Base-by-base conservation (phyloP, 2,888 invertebrate species). In the Harpagoxenus sublaevis region DNA sequence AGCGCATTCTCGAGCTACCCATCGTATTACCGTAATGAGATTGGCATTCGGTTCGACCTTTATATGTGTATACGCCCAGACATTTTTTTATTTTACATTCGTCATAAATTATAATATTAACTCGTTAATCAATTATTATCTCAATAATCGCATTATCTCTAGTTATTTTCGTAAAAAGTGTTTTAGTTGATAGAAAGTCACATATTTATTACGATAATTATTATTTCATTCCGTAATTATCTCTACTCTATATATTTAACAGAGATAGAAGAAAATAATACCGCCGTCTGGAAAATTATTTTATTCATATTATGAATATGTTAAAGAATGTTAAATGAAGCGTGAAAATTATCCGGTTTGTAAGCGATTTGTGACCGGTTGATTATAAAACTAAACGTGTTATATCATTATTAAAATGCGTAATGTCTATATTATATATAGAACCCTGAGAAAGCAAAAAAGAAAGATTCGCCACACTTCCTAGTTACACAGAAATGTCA, bases 1-100 rank as follows among this genome's bases (percentile, higher is more conserved):
- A 79, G 6, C 10, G 28, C 57, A 77, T 70, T 68, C 57, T 35
- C 70, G 35, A 78, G 31, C 39, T 57, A 55, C 42, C 31, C 66
- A 35, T 4, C 31, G 9, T 45, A 39, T 45, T 55, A 23, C 39
- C 18, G 53, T n/a, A 74, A 74, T 57, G 15, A 9, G 23, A n/a
- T 15, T 35, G 63, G 28, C 45, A 51, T 63, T 75, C 63, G 45
- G 35, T 18, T 31, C 62, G 63, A 57, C 18, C 23, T 53, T 77
- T 75, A 51, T 18, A 18, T 28, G 0, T 23, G 23, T 23, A 23
- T 23, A 23, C 23, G 39, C 35, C 35, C 28, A 10, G 10, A 5
- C 6, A 15, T 62, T 63, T 12, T 35, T 42, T 35, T 35, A 35
- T 35, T 51, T 42, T 57, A 28, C 48, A 2, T 2, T 51, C 15